Evolutionary conservation across 2,888 invertebrate species (phyloP), one percentile per base, ranked within the genome.

Genomic region (Venusia cambrica): DNA sequence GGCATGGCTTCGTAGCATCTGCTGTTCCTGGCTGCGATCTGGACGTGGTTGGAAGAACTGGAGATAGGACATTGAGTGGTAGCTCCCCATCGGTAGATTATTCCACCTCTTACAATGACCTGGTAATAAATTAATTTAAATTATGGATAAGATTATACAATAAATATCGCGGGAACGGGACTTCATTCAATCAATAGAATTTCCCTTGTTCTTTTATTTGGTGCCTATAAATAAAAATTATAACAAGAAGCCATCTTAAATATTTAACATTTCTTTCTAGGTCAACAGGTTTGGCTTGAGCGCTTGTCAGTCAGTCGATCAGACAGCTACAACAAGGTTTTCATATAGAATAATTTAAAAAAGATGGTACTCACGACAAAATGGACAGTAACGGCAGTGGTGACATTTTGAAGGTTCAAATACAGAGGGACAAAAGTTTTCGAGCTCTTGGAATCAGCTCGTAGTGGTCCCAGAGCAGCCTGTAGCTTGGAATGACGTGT

Each of bases 101-200:
- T 73, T 1, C 88, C 87, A 2, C 84, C 83, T 10, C 87, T 65
- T 2, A 85, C 87, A 15, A 87, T 72, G 0, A 87, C 79, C 88
- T 88, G 56, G 4, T 18, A 26, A 24, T 2, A 1, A 14, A 15
- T 2, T 14, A 1, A 14, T 14, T 1, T n/a, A n/a, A n/a, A n/a
- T n/a, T n/a, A n/a, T n/a, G n/a, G n/a, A n/a, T n/a, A n/a, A n/a
- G n/a, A n/a, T n/a, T n/a, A n/a, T n/a, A n/a, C n/a, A n/a, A n/a
- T n/a, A n/a, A n/a, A n/a, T n/a, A n/a, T n/a, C n/a, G n/a, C n/a
- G n/a, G n/a, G n/a, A n/a, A n/a, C n/a, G n/a, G n/a, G n/a, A n/a
- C n/a, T n/a, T n/a, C n/a, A n/a, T n/a, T n/a, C n/a, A n/a, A n/a
- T n/a, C n/a, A n/a, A n/a, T n/a, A n/a, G n/a, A n/a, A n/a, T n/a